Evolutionary conservation across 2,888 invertebrate species (phyloP).

Genomic region (Apotomis turbidana): DNA sequence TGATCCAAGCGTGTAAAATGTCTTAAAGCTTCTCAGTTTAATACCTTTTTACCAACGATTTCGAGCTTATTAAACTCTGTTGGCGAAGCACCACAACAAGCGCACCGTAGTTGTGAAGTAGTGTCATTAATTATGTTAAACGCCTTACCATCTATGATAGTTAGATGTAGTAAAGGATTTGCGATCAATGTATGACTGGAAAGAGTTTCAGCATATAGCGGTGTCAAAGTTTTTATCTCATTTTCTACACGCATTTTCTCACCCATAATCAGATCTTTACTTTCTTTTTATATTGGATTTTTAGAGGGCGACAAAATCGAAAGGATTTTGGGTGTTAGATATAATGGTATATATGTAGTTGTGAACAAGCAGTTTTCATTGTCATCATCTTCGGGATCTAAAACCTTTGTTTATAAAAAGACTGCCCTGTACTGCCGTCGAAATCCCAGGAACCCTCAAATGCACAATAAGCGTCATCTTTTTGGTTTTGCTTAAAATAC

Average conservation of each 20-base stretch:
- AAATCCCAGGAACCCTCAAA: constrained; percentile 10
- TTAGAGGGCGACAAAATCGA: no score
- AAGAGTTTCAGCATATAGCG: no score
- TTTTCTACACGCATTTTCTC: no score
- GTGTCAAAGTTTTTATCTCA: no score
- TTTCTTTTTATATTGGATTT: no score
- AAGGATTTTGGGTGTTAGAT: constrained; percentile 6
- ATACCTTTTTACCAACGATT: background rate
- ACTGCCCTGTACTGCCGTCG: background rate
- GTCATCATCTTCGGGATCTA: background rate
- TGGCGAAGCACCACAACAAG: background rate
- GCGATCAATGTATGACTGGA: no score
- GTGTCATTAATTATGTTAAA: no score
- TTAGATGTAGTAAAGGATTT: no score
- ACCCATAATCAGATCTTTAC: no score
- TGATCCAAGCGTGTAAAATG: constrained; percentile 6
- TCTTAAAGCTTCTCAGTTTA: background rate
- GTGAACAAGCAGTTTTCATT: background rate
- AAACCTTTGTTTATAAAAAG: constrained; percentile 12
- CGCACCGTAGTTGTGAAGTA: no score
- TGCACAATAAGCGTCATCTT: background rate
- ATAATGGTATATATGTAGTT: background rate
- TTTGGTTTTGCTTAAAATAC: background rate
- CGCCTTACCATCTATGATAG: no score
- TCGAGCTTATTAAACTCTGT: constrained; percentile 6